Percentiles rank a stretch among this genome's conserved stretches.
phyloP scores from a whole-genome alignment of 2,113 vertebrate genomes.

The Bolborhynchus lineola region DNA sequence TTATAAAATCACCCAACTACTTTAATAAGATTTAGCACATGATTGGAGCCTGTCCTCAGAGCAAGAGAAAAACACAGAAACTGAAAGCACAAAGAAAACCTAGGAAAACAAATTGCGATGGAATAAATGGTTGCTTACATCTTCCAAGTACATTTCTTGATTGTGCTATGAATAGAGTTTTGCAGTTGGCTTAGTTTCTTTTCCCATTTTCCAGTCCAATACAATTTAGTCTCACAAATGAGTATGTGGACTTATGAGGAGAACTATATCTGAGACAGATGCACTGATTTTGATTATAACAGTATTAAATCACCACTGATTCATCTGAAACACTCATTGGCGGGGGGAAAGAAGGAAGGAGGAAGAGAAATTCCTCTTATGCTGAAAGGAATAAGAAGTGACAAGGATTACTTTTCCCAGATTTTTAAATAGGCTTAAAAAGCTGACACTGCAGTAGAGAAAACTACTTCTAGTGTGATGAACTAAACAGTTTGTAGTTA shows the following conservation, averaged over 20 bases:
- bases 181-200: neutral
- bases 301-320: neutral
- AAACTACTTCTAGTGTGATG: neutral
- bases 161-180: neutral
- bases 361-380: neutral
- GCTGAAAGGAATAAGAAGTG: neutral
- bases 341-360: neutral
- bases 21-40: neutral
- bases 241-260: neutral
- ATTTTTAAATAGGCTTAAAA: neutral
- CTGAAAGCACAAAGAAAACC: neutral
- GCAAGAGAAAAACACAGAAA: neutral
- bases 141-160: neutral
- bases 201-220: neutral
- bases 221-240: neutral
- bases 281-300: slow-evolving; percentile 12
- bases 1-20: neutral
- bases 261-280: neutral
- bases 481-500: neutral
- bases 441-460: neutral
- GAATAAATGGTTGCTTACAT: neutral
- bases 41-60: neutral
- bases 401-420: neutral
- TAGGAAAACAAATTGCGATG: neutral
- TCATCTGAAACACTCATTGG: neutral